phyloP scores from a whole-genome alignment of 2,113 vertebrate species.

The Xenus cinereus region DNA sequence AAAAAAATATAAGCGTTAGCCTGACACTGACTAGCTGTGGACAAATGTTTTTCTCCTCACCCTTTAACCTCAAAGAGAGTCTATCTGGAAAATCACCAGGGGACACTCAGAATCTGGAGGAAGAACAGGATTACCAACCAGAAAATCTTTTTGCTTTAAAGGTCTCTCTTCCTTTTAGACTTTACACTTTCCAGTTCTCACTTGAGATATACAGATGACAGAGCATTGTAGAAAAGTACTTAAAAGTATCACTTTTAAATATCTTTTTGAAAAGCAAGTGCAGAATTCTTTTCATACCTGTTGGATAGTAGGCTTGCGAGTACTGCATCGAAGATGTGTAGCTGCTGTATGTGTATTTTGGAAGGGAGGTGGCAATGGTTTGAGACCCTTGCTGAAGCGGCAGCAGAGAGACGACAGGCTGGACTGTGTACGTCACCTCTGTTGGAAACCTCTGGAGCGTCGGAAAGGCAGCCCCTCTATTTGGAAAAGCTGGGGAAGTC shows the following conservation, averaged over 20 bases:
- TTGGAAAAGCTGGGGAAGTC: constrained; percentile 63
- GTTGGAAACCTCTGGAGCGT: constrained; percentile 51
- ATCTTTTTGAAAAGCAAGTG: constrained; percentile 9
- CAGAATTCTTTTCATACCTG: constrained; percentile 68
- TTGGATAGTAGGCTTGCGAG: constrained; percentile 67
- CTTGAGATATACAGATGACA: not conserved
- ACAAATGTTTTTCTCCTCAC: not conserved
- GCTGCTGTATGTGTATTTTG: constrained; percentile 49
- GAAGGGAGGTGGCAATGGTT: constrained; percentile 10
- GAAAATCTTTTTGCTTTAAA: not conserved
- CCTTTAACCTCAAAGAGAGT: not conserved
- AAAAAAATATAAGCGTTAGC: too few species aligned
- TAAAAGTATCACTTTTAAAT: not conserved
- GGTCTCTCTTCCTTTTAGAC: not conserved
- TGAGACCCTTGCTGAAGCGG: constrained; percentile 67
- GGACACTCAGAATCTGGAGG: not conserved
- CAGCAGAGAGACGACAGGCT: constrained; percentile 45
- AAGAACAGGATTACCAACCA: not conserved
- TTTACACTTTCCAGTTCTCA: not conserved
- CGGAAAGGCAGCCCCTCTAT: constrained; percentile 64
- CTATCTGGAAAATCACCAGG: not conserved
- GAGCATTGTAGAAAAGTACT: not conserved
- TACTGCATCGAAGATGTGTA: constrained; percentile 62
- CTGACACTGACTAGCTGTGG: not conserved
- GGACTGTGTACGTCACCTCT: constrained; percentile 61